These are phyloP conservation scores for Coenonympha arcania DNA, from an alignment of 2,888 invertebrate species.

Conservation along the genomic window DNA sequence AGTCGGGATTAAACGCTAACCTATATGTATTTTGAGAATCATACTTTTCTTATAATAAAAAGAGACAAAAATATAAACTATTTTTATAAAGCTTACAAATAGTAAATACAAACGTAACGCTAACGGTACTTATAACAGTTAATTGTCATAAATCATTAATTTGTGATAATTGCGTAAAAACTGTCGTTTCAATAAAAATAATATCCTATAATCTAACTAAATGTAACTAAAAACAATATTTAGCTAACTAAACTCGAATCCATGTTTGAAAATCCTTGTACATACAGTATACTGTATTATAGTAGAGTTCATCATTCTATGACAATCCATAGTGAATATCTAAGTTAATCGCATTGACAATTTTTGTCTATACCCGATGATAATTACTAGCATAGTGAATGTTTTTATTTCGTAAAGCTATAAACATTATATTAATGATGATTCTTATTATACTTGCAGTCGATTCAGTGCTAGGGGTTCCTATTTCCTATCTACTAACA, in stretches of 20 bases:
- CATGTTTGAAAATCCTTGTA: neutral
- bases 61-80: neutral
- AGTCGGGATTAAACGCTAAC: neutral
- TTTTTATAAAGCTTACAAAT: neutral
- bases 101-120: neutral
- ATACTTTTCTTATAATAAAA: neutral
- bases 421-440: too few relatives aligned
- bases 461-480: too few relatives aligned
- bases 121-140: neutral
- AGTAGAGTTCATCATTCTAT: too few relatives aligned
- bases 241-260: constrained; percentile 3
- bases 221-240: neutral
- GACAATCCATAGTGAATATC: too few relatives aligned
- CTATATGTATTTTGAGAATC: constrained; percentile 1
- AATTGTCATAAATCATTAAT: constrained; percentile 1
- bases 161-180: constrained; percentile 5
- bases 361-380: too few relatives aligned
- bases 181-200: neutral
- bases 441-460: too few relatives aligned
- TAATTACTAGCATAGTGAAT: too few relatives aligned
- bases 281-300: too few relatives aligned
- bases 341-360: too few relatives aligned
- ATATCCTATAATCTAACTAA: neutral
- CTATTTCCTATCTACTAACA: too few relatives aligned
- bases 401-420: too few relatives aligned